phyloP scores from a whole-genome alignment of 2,113 vertebrate species.

The Pterophyllum scalare region DNA sequence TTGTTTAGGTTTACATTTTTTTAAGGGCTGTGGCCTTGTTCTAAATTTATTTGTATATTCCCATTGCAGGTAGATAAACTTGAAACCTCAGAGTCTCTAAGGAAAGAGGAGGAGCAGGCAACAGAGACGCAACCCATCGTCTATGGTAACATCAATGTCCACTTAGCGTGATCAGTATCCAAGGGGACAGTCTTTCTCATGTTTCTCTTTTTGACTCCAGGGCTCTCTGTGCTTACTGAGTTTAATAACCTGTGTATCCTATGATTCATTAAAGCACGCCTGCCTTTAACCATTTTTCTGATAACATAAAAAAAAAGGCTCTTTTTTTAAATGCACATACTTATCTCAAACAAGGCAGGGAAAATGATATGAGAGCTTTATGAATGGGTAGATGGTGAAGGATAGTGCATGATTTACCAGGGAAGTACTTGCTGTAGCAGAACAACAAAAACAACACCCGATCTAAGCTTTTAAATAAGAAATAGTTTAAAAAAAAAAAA shows the following conservation, averaged over 20 bases:
- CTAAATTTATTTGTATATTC: conserved; percentile 4
- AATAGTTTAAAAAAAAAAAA: background rate
- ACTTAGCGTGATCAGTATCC: background rate
- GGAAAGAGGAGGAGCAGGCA: conserved; percentile 99
- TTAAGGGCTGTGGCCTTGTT: background rate
- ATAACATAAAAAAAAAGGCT: background rate
- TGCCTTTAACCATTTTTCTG: accelerated
- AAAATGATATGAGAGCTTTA: background rate
- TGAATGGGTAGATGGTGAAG: background rate
- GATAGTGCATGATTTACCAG: background rate
- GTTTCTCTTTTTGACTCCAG: background rate
- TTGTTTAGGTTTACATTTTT: background rate
- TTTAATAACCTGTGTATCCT: background rate
- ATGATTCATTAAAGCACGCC: background rate
- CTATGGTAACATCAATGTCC: conserved; percentile 85
- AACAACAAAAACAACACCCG: background rate
- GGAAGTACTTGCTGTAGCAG: background rate
- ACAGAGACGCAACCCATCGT: conserved; percentile 98
- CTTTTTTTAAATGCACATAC: no score
- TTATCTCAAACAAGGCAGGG: no score
- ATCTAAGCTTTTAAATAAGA: background rate
- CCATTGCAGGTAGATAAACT: conserved; percentile 94
- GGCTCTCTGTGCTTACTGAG: background rate
- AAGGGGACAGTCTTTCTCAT: background rate
- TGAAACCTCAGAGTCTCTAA: conserved; percentile 95